phyloP scores from a whole-genome alignment of 2,797 vertebrate genomes.

The Oreonectes daqikongensis region DNA sequence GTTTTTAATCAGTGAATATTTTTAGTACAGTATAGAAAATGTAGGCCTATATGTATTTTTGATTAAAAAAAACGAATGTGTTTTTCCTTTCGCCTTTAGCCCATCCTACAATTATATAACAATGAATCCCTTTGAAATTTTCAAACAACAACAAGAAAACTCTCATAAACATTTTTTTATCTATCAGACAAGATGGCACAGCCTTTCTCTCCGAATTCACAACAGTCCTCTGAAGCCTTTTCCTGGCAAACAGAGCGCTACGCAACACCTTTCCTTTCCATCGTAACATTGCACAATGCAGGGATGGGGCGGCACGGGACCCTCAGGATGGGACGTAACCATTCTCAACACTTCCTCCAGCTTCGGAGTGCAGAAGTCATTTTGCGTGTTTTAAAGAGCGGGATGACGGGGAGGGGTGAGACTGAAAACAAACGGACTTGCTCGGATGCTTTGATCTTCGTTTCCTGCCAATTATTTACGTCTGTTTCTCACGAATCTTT shows the following conservation, averaged over 20 bases:
- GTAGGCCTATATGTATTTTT: too few relatives aligned
- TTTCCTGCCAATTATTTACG: conserved; percentile 92
- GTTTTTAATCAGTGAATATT: too few relatives aligned
- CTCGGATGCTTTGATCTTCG: conserved; percentile 85
- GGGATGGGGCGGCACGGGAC: conserved; percentile 80
- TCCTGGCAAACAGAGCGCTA: conserved; percentile 77
- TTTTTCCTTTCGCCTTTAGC: not conserved
- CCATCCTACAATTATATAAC: conserved; percentile 31
- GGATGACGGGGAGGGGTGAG: conserved; percentile 73
- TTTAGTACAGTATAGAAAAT: too few relatives aligned
- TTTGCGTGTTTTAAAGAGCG: conserved; percentile 81
- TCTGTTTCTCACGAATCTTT: conserved; percentile 81
- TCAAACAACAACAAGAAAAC: conserved; percentile 53
- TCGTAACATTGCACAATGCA: conserved; percentile 67
- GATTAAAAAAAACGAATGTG: too few relatives aligned
- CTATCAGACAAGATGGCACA: conserved; percentile 66
- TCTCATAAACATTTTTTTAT: conserved; percentile 50
- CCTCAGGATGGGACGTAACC: conserved; percentile 83
- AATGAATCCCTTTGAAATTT: conserved; percentile 7
- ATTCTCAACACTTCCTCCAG: conserved; percentile 84
- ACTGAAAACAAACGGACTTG: conserved; percentile 88
- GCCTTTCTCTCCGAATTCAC: conserved; percentile 50
- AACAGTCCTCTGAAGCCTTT: conserved; percentile 69
- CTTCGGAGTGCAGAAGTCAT: conserved; percentile 68
- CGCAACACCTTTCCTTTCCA: conserved; percentile 63